A percentile compares a stretch with the other conserved stretches of the same genome.
Conservation (phyloP, 2,797 vertebrate genomes). For the Rhinoraja longicauda region DNA sequence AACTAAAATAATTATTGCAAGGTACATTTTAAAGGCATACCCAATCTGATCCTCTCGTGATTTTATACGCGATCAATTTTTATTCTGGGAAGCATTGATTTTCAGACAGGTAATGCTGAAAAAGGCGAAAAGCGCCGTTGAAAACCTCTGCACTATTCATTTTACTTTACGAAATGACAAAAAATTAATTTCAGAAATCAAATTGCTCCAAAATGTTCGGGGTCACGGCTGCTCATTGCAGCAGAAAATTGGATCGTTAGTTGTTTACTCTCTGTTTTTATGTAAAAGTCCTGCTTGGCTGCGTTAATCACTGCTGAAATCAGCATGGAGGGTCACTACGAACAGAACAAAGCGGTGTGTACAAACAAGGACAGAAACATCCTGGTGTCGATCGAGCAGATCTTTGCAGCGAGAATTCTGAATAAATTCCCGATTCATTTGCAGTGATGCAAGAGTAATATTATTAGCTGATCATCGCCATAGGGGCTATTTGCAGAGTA, state of each 20-base stretch:
- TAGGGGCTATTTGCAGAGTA: neutral
- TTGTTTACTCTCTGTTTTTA: neutral
- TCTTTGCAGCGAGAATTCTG: neutral
- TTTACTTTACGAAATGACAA: neutral
- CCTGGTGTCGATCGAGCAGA: neutral
- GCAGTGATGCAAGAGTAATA: conserved; percentile 9
- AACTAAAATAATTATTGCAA: too few species aligned
- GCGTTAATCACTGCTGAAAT: conserved; percentile 2
- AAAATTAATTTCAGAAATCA: neutral
- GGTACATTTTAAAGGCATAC: too few species aligned
- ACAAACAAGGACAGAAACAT: conserved; percentile 2
- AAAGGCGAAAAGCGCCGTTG: too few species aligned
- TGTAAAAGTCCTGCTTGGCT: neutral
- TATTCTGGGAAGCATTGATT: too few species aligned
- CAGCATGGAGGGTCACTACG: neutral
- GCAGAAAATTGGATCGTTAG: neutral
- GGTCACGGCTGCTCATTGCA: too few species aligned
- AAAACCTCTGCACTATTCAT: neutral
- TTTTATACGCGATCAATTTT: too few species aligned
- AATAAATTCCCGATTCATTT: neutral
- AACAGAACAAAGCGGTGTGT: neutral
- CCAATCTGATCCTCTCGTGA: too few species aligned
- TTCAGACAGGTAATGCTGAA: too few species aligned
- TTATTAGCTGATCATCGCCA: conserved; percentile 16
- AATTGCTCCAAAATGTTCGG: neutral